Conservation (phyloP, 2,113 vertebrate species). For the Epinephelus lanceolatus region DNA sequence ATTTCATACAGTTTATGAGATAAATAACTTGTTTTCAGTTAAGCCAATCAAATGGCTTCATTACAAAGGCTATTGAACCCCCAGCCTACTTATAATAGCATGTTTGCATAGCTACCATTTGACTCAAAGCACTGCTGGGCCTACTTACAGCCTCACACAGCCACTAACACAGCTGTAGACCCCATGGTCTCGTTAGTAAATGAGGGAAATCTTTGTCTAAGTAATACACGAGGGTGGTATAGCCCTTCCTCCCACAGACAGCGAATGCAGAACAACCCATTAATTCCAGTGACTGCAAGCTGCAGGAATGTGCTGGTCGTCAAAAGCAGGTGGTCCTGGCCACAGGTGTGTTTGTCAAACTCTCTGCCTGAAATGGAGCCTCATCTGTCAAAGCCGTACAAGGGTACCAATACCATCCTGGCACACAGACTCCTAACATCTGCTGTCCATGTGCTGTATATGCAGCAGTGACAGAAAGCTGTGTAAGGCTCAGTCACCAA, state of each 20-base stretch:
- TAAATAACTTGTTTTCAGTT: neutral
- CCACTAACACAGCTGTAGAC: neutral
- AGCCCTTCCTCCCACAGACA: slow-evolving; percentile 6
- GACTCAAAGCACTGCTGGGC: neutral
- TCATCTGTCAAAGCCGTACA: slow-evolving; percentile 43
- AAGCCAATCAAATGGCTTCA: neutral
- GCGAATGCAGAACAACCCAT: slow-evolving; percentile 15
- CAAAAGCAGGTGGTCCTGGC: slow-evolving; percentile 68
- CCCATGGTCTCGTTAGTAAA: neutral
- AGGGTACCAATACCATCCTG: slow-evolving; percentile 29
- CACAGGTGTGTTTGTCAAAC: slow-evolving; percentile 71
- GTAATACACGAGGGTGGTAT: slow-evolving; percentile 12
- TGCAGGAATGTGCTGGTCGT: slow-evolving; percentile 49
- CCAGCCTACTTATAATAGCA: neutral
- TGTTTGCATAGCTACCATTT: neutral
- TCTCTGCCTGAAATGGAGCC: slow-evolving; percentile 42
- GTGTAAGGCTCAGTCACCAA: slow-evolving; percentile 56
- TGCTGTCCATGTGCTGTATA: slow-evolving; percentile 51
- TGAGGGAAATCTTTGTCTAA: neutral
- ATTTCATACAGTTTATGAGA: too few species aligned
- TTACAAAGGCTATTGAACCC: neutral
- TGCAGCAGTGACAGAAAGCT: slow-evolving; percentile 48
- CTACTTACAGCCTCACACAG: too few species aligned
- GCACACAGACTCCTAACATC: slow-evolving; percentile 59
- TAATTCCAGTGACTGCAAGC: slow-evolving; percentile 31